Conservation (phyloP, 1,140 invertebrate species). For the roundworm (Caenorhabditis elegans) region WBcel235 BX284605.5:5664001-5664500, state of each 20-base stretch:
- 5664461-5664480: not conserved
- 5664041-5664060: too few species aligned
- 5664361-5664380: not conserved
- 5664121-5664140: too few species aligned
- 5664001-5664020: too few species aligned
- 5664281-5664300: not conserved
- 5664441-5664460: slow-evolving; percentile 1
- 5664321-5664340: not conserved
- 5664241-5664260: slow-evolving; percentile 1
- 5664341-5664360: not conserved
- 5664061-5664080: too few species aligned
- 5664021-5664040: too few species aligned
- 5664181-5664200: not conserved
- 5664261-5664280: not conserved
- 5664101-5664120: too few species aligned
- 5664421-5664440: slow-evolving; percentile 13
- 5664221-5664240: not conserved
- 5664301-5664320: not conserved
- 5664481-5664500: not conserved
- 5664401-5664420: not conserved
- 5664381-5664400: not conserved
- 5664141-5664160: too few species aligned
- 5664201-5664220: not conserved
- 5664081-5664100: too few species aligned
- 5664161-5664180: not conserved